Percentiles rank a stretch among this genome's conserved stretches.
phyloP scores from a whole-genome alignment of 2,113 vertebrate genomes.

The Marcusenius ussheri region DNA sequence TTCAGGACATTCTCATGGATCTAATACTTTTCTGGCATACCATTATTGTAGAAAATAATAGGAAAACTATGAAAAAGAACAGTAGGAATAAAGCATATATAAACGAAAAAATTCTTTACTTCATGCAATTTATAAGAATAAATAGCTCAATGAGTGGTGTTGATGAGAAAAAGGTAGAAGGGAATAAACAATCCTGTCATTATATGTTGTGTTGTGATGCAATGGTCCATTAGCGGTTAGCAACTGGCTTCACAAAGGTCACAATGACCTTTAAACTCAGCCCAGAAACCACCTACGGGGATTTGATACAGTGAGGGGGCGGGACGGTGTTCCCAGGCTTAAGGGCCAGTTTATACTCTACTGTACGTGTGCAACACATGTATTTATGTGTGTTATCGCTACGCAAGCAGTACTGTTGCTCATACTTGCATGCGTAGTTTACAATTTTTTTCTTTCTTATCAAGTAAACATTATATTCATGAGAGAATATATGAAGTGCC shows the following conservation, averaged over 20 bases:
- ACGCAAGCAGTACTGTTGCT: background rate
- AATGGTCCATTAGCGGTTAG: too few relatives aligned
- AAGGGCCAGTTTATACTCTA: background rate
- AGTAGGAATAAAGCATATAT: background rate
- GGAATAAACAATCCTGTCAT: background rate
- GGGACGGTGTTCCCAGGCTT: background rate
- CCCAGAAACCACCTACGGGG: too few relatives aligned
- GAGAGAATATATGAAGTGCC: too few relatives aligned
- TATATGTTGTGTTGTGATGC: background rate
- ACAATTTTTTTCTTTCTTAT: too few relatives aligned
- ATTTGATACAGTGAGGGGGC: too few relatives aligned
- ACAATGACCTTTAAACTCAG: too few relatives aligned
- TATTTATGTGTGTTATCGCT: too few relatives aligned
- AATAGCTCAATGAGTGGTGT: background rate
- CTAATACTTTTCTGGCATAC: background rate
- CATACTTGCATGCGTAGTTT: background rate
- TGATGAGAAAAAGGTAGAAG: background rate
- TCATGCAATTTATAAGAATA: background rate
- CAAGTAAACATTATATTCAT: too few relatives aligned
- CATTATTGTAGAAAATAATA: background rate
- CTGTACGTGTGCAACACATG: too few relatives aligned
- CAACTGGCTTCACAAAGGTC: background rate
- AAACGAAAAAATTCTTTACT: background rate
- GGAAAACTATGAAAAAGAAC: background rate
- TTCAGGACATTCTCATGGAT: conserved; percentile 9